These are phyloP conservation scores for Artibeus lituratus DNA, from an alignment of 2,797 vertebrate species.

Conservation along the genomic window DNA sequence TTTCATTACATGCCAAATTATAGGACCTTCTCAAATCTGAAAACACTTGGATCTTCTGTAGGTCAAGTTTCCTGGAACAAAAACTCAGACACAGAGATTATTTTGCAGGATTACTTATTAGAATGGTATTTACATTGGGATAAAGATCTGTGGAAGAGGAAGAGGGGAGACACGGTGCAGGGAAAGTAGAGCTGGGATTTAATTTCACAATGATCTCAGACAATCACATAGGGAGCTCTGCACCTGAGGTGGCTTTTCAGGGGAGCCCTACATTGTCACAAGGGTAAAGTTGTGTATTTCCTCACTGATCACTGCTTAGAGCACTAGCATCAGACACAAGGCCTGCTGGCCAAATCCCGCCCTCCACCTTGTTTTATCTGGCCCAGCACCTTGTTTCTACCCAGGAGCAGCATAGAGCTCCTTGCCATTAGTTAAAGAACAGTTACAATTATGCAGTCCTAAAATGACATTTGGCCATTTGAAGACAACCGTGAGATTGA, in stretches of 20 bases:
- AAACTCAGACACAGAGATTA: neutral
- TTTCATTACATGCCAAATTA: neutral
- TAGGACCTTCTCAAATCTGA: neutral
- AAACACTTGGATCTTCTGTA: neutral
- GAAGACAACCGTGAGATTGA: too few species aligned
- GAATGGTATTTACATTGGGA: neutral
- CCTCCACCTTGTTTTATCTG: too few species aligned
- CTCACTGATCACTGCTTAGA: neutral
- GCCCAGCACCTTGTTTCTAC: too few species aligned
- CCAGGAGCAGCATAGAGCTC: accelerated
- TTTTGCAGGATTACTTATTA: neutral
- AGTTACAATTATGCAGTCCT: too few species aligned
- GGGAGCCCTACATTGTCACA: neutral
- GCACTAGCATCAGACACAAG: too few species aligned
- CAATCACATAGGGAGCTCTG: neutral
- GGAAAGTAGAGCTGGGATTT: neutral
- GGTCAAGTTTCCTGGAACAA: neutral
- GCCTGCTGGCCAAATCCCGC: accelerated
- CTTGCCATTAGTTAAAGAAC: too few species aligned
- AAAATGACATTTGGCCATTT: too few species aligned
- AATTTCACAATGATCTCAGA: neutral
- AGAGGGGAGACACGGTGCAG: neutral
- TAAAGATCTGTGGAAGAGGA: neutral
- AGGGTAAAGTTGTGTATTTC: neutral
- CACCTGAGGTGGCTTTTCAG: neutral